Evolutionary conservation across 2,888 invertebrate genomes (phyloP), one percentile per base, ranked within the genome.

Genomic region (Ferdinandea cuprea): DNA sequence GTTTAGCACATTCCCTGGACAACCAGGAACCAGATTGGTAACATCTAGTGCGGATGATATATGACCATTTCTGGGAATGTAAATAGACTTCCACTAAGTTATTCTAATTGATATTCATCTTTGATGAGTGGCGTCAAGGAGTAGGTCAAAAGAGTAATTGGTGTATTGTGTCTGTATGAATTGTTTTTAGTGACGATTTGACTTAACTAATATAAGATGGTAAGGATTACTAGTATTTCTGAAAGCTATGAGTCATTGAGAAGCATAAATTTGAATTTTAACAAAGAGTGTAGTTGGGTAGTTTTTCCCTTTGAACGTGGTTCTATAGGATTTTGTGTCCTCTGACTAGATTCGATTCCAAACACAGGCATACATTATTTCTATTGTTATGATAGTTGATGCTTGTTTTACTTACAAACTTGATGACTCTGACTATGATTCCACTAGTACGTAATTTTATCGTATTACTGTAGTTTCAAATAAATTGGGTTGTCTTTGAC

Each of bases 41-140:
- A 32, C 77, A 76, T 80, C 40, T 46, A 81, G 71, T 44, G 15
- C n/a, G n/a, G 58, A 76, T 76, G 76, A 81, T 71, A 76, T 71
- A 81, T 52, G 50, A 37, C 58, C 71, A 19, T 37, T 19, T 58
- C 46, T 63, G 63, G 50, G 42, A 80, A 76, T 76, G 69, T 80
- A 80, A 74, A 80, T 80, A 81, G 50, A 74, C 63, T 61, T 48
- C 35, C 54, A 74, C 61, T 74, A 40, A 69, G 76, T 65, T 81
- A 76, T 76, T 81, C 76, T 71, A 81, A 81, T 76, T 81, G 80
- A 81, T 76, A 81, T 81, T 81, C 63, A 76, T 81, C 69, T 76
- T 65, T 81, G 76, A 81, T 76, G 76, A 76, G 76, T 76, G 80
- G 80, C 80, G 69, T 81, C 80, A 65, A 76, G 58, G 69, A 76